Conservation (phyloP, 2,888 invertebrate genomes). For the Agriopis leucophaearia region DNA sequence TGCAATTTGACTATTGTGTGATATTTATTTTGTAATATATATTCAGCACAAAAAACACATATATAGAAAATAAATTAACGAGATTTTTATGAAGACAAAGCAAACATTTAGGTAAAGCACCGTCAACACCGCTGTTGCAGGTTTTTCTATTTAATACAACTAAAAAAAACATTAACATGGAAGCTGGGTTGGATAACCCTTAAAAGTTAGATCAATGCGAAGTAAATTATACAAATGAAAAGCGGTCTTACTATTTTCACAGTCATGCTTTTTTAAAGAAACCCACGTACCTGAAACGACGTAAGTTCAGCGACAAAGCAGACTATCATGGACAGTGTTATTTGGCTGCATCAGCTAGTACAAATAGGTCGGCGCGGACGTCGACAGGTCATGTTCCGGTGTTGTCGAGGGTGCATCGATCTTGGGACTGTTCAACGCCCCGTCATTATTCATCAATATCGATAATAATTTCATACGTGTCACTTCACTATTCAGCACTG, state of each 20-base stretch:
- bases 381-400: conserved; percentile 74
- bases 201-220: not conserved
- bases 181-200: conserved; percentile 1
- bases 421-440: conserved; percentile 60
- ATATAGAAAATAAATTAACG: no score
- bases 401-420: conserved; percentile 64
- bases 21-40: no score
- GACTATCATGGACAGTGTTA: conserved; percentile 85
- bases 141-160: no score
- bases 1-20: no score
- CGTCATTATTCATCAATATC: conserved; percentile 55
- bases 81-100: no score
- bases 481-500: conserved; percentile 70
- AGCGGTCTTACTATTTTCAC: conserved; percentile 1
- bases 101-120: no score
- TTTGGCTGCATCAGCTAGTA: conserved; percentile 78
- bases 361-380: conserved; percentile 79
- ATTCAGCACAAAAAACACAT: no score
- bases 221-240: conserved; percentile 9
- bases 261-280: conserved; percentile 5
- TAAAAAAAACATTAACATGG: not conserved
- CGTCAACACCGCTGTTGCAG: no score
- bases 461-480: conserved; percentile 58
- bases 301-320: conserved; percentile 84
- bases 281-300: conserved; percentile 81